phyloP scores from a whole-genome alignment of 2,888 invertebrate genomes.

The Synergus laeviventris region DNA sequence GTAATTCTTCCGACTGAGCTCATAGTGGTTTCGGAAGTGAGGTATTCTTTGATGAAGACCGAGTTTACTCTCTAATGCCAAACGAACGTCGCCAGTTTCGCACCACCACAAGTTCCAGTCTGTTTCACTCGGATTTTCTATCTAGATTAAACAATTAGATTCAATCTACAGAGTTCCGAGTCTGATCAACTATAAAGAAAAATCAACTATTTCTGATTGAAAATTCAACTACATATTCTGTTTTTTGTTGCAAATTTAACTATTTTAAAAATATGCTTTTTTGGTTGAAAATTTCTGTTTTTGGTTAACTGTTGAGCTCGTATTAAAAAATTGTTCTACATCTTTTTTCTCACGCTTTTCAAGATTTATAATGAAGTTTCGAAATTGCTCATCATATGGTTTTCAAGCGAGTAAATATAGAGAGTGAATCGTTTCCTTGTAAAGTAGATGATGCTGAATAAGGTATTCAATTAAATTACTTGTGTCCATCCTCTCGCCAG shows the following conservation, averaged over 20 bases:
- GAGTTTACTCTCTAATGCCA: slow-evolving; percentile 61
- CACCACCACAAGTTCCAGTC: slow-evolving; percentile 81
- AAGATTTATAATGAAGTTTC: background rate
- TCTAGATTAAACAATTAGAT: slow-evolving; percentile 53
- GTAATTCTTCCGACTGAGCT: slow-evolving; percentile 80
- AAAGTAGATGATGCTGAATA: slow-evolving; percentile 13
- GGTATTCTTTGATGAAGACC: slow-evolving; percentile 76
- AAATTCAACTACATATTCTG: no score
- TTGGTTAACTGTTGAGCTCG: no score
- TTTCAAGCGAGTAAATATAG: background rate
- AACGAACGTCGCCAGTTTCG: slow-evolving; percentile 78
- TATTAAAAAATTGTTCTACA: no score
- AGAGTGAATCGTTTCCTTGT: slow-evolving; percentile 8
- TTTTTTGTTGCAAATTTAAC: no score
- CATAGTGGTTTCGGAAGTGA: slow-evolving; percentile 81
- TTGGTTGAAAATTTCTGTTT: no score
- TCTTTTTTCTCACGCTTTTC: background rate
- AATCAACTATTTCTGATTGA: no score
- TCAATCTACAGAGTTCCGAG: background rate
- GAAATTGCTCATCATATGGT: background rate
- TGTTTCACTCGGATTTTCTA: slow-evolving; percentile 62
- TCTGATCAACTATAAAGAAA: no score
- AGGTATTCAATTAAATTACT: slow-evolving; percentile 55
- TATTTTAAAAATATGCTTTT: no score
- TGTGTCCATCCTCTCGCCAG: slow-evolving; percentile 68